These are phyloP conservation scores for Trilocha varians DNA, from an alignment of 2,888 invertebrate species.

Conservation along the genomic window DNA sequence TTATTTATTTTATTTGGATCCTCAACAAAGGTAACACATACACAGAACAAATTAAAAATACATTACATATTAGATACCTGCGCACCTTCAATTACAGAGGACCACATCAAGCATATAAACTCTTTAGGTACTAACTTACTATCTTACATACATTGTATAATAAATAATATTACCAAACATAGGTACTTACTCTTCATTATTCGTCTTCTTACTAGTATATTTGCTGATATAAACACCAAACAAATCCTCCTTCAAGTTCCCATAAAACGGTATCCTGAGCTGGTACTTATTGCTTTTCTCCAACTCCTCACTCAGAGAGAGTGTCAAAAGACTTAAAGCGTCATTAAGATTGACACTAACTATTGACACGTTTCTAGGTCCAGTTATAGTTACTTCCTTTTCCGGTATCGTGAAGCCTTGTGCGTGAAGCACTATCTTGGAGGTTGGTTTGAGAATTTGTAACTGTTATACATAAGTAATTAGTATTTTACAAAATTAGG, in stretches of 20 bases:
- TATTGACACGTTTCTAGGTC: slow-evolving; percentile 23
- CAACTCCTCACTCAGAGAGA: slow-evolving; percentile 63
- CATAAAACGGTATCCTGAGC: slow-evolving; percentile 74
- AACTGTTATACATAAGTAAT: too few relatives aligned
- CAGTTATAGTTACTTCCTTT: slow-evolving; percentile 27
- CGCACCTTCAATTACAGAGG: too few relatives aligned
- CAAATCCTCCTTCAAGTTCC: slow-evolving; percentile 74
- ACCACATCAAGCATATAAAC: too few relatives aligned
- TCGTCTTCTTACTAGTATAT: slow-evolving; percentile 69
- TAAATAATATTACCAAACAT: not conserved
- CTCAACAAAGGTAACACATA: too few relatives aligned
- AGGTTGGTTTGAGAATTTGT: slow-evolving; percentile 60
- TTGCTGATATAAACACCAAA: slow-evolving; percentile 81
- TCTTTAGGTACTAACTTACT: too few relatives aligned
- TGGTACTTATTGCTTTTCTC: slow-evolving; percentile 61
- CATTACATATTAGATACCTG: too few relatives aligned
- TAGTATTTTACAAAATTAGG: too few relatives aligned
- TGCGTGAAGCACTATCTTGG: slow-evolving; percentile 78
- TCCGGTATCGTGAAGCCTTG: slow-evolving; percentile 72
- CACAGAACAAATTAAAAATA: too few relatives aligned
- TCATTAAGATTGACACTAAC: slow-evolving; percentile 42
- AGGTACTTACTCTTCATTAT: slow-evolving; percentile 45
- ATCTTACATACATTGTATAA: too few relatives aligned
- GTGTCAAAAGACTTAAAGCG: slow-evolving; percentile 75
- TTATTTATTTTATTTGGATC: too few relatives aligned